Evolutionary conservation across 2,113 vertebrate species (phyloP).

Genomic region (Lutjanus erythropterus): DNA sequence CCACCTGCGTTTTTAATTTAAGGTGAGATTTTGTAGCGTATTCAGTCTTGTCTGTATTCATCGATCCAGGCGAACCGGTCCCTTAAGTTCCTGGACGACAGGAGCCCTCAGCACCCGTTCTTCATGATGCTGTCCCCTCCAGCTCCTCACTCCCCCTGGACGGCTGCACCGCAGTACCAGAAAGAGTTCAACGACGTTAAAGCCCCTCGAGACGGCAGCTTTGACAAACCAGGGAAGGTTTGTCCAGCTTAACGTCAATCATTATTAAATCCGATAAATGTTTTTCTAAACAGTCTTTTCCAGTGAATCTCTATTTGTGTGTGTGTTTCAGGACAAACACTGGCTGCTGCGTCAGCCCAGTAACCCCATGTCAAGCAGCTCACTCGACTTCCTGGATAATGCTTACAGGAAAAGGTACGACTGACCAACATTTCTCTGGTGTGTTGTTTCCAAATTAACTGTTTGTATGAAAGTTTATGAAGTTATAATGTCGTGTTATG

Average conservation of each 20-base stretch:
- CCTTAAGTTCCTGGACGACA: conserved; percentile 79
- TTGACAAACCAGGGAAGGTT: conserved; percentile 84
- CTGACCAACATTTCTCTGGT: too few species aligned
- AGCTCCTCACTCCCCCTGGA: conserved; percentile 86
- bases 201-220: conserved; percentile 87
- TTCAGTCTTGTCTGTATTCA: not conserved
- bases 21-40: too few species aligned
- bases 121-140: conserved; percentile 86
- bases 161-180: conserved; percentile 83
- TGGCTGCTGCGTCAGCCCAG: conserved; percentile 86
- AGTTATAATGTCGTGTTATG: too few species aligned
- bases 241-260: rapidly evolving
- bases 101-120: conserved; percentile 81
- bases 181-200: conserved; percentile 74
- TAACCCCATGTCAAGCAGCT: conserved; percentile 83
- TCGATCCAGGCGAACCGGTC: conserved; percentile 79
- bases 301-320: not conserved
- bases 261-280: not conserved
- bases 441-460: too few species aligned
- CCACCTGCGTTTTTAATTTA: not conserved
- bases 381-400: conserved; percentile 80
- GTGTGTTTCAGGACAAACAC: conserved; percentile 83
- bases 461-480: too few species aligned
- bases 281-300: too few species aligned
- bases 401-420: conserved; percentile 82